Base-by-base conservation (phyloP, 2,113 vertebrate genomes). In the Hystrix cristata region DNA sequence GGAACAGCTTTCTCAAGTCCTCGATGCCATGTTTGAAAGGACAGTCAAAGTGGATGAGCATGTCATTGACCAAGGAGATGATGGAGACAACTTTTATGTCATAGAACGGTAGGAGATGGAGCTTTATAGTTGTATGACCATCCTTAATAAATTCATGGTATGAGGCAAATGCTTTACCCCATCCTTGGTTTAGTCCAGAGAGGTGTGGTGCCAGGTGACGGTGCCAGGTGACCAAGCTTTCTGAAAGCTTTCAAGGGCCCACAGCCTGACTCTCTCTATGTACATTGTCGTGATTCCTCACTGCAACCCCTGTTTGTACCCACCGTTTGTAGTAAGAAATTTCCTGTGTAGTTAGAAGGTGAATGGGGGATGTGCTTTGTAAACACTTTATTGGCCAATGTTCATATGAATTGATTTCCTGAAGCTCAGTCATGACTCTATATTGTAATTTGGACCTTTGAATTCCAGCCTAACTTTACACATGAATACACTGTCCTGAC, bases 1-100 rank as follows among this genome's bases (percentile, higher is more conserved):
- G 99, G 99, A 99, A 98, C 99, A 99, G 96, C 99, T 99, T 95
- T 99, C 99, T 98, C 97, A 99, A 98, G 99, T 99, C 95, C 99
- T 99, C 60, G 99, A 99, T 97, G 99, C 99, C 98, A 99, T 99
- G 99, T 99, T 99, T 98, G 99, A 99, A 98, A 99, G 98, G 83
- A 98, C 97, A 94, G 99, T 99, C 93, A 98, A 99, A 95, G 99
- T 99, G 92, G 98, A 99, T 93, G 99, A 99, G 38, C 99, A 99
- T 57, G 99, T 99, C 97, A 99, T 99, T 94, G 99, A 99, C 98
- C 99, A 99, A 99, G 99, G 99, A 95, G 99, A 99, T 87, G 99
- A 99, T 87, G 99, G 99, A 95, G 99, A 99, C 99, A 99, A 99
- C 98, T 99, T 99, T 98, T 99, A 99, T 96, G 99, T 99, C 38